Conservation (phyloP, 2,113 vertebrate species). For the Larimichthys polyactis region DNA sequence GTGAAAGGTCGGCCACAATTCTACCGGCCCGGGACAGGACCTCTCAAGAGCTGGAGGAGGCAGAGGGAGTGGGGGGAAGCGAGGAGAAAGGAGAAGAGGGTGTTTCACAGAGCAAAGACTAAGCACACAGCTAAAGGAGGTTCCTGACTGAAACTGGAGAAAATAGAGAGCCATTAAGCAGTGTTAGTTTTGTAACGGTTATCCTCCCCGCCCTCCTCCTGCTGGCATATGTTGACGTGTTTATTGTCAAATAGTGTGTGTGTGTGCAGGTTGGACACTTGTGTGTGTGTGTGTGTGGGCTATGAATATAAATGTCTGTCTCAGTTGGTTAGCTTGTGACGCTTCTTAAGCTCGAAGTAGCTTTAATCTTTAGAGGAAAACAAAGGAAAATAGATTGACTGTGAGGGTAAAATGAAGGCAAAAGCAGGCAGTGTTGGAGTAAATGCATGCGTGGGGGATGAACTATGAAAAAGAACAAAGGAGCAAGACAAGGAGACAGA, state of each 20-base stretch:
- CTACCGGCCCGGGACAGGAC: slow-evolving; percentile 86
- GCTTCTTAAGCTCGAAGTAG: slow-evolving; percentile 48
- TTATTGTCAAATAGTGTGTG: slow-evolving; percentile 42
- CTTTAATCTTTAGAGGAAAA: slow-evolving; percentile 42
- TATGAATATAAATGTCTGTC: slow-evolving; percentile 51
- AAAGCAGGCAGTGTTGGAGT: slow-evolving; percentile 3
- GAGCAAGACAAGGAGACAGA: not conserved
- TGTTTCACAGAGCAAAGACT: slow-evolving; percentile 57
- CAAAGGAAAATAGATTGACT: slow-evolving; percentile 22
- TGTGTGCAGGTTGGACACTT: slow-evolving; percentile 24
- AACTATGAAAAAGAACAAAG: slow-evolving; percentile 13
- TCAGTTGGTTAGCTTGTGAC: slow-evolving; percentile 32
- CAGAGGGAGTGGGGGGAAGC: slow-evolving; percentile 36
- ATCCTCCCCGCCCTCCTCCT: slow-evolving; percentile 60
- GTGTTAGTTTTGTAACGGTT: slow-evolving; percentile 80
- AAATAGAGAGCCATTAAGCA: slow-evolving; percentile 73
- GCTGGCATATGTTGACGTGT: slow-evolving; percentile 64
- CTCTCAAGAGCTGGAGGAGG: slow-evolving; percentile 83
- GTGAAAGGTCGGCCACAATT: slow-evolving; percentile 91
- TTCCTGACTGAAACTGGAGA: slow-evolving; percentile 78
- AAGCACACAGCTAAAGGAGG: slow-evolving; percentile 60
- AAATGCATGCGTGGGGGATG: slow-evolving; percentile 12
- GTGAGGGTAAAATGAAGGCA: slow-evolving; percentile 25
- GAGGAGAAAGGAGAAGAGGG: slow-evolving; percentile 55
- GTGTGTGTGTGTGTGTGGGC: slow-evolving; percentile 1